phyloP scores from a whole-genome alignment of 2,113 vertebrate genomes.

The Malurus elegans region DNA sequence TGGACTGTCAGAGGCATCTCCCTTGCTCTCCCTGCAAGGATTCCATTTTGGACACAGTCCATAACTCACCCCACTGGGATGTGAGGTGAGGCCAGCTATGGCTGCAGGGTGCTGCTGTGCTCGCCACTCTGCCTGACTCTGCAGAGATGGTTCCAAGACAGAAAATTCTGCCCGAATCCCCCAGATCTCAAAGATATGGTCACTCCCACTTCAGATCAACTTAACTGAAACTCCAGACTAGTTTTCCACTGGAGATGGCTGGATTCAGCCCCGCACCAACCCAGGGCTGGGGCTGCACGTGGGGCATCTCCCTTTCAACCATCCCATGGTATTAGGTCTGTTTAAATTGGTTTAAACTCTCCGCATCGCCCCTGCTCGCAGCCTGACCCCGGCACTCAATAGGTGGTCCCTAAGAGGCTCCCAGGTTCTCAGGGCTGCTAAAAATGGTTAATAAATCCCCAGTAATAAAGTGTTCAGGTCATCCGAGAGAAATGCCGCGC shows the following conservation, averaged over 20 bases:
- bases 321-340: not conserved
- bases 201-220: not conserved
- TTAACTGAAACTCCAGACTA: not conserved
- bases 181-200: not conserved
- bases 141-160: not conserved
- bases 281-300: not conserved
- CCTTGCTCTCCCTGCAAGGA: not conserved
- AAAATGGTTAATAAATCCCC: conserved; percentile 44
- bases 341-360: conserved; percentile 62
- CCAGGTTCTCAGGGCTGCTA: not conserved
- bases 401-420: conserved; percentile 52
- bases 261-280: not conserved
- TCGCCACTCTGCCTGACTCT: not conserved
- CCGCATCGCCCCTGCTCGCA: not conserved
- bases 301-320: not conserved
- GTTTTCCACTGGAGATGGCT: not conserved
- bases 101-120: accelerated
- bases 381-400: conserved; percentile 4
- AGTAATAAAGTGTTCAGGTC: conserved; percentile 23
- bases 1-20: accelerated
- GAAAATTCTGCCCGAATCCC: too few relatives aligned
- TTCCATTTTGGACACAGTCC: not conserved
- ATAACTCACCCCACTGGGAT: not conserved
- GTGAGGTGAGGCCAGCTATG: accelerated
- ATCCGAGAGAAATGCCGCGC: not conserved